Evolutionary conservation across 2,888 invertebrate genomes (phyloP), one percentile per base, ranked within the genome.

Genomic region (Petrolisthes cinctipes): DNA sequence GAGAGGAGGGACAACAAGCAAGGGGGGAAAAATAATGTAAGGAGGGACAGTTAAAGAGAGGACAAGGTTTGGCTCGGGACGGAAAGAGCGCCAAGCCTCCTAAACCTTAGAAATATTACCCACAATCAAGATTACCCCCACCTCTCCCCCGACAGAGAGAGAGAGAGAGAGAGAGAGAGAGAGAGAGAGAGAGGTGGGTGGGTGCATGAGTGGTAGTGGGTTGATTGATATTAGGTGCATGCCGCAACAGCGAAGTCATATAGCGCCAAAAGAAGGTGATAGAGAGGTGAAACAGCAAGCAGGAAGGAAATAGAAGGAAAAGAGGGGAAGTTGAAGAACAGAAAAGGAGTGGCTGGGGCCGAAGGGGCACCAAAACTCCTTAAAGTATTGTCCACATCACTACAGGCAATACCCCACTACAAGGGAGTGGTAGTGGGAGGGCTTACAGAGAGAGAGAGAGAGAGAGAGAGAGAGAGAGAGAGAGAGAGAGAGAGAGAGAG

Each of bases 401-500:
- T 37, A 37, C 37, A 37, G 37, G 0, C 37, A 37, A 1, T 37
- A 37, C n/a, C 14, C 11, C 14, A 23, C n/a, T 37, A 37, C 37
- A 37, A 37, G 61, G 17, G 61, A 61, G 61, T 14, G 61, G 17
- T 9, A 61, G 61, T 7, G 51, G 51, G 79, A 54, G 54, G 1
- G 54, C 11, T 11, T 37, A 37, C 37, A 53, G 54, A 79, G 54
- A 17, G 54, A 53, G 79, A 53, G 79, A 54, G 54, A 79, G 54
- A 54, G 79, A 54, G 54, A 79, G 79, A 53, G 54, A 53, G 79
- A 61, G 79, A 79, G 54, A 54, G 54, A 54, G 79, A 79, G 79
- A 79, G 54, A 51, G 79, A 23, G 79, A 79, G 54, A 53, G 79
- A 79, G 79, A 54, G 54, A 54, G 79, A 79, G 79, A 79, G 54